Percentiles rank a stretch among this genome's conserved stretches.
Evolutionary conservation across 1,140 invertebrate species (phyloP).

Genomic region (Pogonus chalceus): DNA sequence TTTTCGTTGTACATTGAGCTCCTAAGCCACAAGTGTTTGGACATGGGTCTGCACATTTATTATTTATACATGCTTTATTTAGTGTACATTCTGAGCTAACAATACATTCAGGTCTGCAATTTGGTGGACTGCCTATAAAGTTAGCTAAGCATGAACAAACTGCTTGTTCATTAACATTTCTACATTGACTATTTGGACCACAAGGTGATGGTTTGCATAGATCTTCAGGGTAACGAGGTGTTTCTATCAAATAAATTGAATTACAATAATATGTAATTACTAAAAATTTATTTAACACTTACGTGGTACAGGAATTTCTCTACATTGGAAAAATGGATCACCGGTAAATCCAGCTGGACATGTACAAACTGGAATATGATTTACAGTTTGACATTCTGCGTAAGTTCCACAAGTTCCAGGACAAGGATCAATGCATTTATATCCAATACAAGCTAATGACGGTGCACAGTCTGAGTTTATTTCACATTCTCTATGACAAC

Average conservation of each 20-base stretch:
- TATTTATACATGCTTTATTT: conserved; percentile 50
- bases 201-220: conserved; percentile 54
- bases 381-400: conserved; percentile 61
- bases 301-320: conserved; percentile 36
- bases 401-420: conserved; percentile 59
- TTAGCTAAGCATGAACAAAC: conserved; percentile 53
- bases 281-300: not conserved
- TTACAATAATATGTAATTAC: not conserved
- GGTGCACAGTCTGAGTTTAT: conserved; percentile 59
- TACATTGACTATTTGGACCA: conserved; percentile 56
- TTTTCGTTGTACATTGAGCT: conserved; percentile 46
- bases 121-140: conserved; percentile 48
- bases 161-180: conserved; percentile 41
- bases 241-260: conserved; percentile 5
- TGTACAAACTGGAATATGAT: conserved; percentile 64
- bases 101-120: conserved; percentile 52
- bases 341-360: conserved; percentile 64
- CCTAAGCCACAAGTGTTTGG: conserved; percentile 51
- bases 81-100: conserved; percentile 50
- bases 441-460: conserved; percentile 58
- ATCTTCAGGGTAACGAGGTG: conserved; percentile 31
- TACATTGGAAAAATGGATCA: conserved; percentile 71
- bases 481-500: conserved; percentile 69
- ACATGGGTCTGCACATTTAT: conserved; percentile 53
- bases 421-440: conserved; percentile 68